Base-by-base conservation (phyloP, 2,888 invertebrate species). In the Hirtodrosophila duncani region DNA sequence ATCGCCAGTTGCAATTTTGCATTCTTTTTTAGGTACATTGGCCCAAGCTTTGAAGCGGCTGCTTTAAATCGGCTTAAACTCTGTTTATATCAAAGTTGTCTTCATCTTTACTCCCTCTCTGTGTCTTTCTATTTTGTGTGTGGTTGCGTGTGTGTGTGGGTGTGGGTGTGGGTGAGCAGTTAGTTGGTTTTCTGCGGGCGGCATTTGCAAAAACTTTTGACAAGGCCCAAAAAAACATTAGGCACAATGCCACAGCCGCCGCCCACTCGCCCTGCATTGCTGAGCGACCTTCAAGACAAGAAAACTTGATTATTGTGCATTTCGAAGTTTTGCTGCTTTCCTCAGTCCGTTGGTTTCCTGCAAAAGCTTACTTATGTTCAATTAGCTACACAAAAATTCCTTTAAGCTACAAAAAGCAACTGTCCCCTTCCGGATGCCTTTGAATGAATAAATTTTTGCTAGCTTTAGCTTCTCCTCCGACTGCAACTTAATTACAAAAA, bases 401-500 rank as follows among this genome's bases (percentile, higher is more conserved):
- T 43, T 51, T 67, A 67, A 13, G 49, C 53, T 67, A 63, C 37
- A 77, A 75, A 75, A 58, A 75, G 37, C 44, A 57, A 67, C 31
- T 46, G 44, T 58, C 50, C 41, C 23, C 31, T 50, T 50, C 49
- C 33, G 20, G n/a, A 29, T 16, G 37, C n/a, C n/a, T n/a, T n/a
- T n/a, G n/a, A n/a, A n/a, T n/a, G n/a, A n/a, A n/a, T n/a, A n/a
- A n/a, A n/a, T n/a, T n/a, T n/a, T n/a, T n/a, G n/a, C n/a, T n/a
- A n/a, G n/a, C n/a, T n/a, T n/a, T n/a, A n/a, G n/a, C n/a, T 55
- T 48, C 48, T 27, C 33, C 13, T 17, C 46, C 20, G 77, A 57
- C 78, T 52, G 74, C 81, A 78, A 78, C 39, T 55, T 56, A 78
- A 81, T 78, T 81, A 74, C 67, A 67, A n/a, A n/a, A n/a, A 78